Conservation (phyloP, 2,113 vertebrate genomes). For the Pteropus alecto region DNA sequence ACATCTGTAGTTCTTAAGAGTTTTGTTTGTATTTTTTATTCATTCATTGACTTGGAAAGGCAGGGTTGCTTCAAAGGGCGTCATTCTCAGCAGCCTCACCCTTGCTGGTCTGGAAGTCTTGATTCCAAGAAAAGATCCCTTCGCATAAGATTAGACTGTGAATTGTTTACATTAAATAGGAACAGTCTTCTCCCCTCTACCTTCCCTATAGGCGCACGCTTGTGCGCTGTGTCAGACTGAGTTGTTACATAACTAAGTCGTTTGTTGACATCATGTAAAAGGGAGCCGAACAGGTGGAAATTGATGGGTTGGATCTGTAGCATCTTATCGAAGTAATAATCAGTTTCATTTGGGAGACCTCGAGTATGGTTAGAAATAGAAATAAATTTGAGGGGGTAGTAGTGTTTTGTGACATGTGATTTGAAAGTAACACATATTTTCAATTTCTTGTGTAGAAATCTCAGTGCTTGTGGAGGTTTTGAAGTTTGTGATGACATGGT, state of each 20-base stretch:
- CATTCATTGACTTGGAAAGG: not conserved
- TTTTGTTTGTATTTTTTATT: not conserved
- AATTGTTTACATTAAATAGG: not conserved
- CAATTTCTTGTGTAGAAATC: constrained; percentile 85
- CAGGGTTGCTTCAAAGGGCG: not conserved
- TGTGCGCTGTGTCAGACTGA: not conserved
- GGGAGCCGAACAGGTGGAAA: not conserved
- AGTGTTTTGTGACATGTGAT: not conserved
- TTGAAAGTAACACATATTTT: not conserved
- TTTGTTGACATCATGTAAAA: not conserved
- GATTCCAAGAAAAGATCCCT: not conserved
- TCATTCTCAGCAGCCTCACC: not conserved
- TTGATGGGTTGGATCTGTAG: not conserved
- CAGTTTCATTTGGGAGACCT: not conserved
- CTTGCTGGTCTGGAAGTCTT: not conserved
- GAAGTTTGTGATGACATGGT: constrained; percentile 98
- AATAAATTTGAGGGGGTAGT: not conserved
- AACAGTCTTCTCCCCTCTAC: not conserved
- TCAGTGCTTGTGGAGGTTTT: constrained; percentile 95
- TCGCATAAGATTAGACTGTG: not conserved
- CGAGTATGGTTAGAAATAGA: constrained; percentile 14
- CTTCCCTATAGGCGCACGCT: not conserved
- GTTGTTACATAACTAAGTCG: not conserved
- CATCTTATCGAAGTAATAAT: not conserved
- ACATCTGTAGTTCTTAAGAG: not conserved